Base-by-base conservation (phyloP, 2,888 invertebrate genomes). In the Reticulitermes lucifugus region DNA sequence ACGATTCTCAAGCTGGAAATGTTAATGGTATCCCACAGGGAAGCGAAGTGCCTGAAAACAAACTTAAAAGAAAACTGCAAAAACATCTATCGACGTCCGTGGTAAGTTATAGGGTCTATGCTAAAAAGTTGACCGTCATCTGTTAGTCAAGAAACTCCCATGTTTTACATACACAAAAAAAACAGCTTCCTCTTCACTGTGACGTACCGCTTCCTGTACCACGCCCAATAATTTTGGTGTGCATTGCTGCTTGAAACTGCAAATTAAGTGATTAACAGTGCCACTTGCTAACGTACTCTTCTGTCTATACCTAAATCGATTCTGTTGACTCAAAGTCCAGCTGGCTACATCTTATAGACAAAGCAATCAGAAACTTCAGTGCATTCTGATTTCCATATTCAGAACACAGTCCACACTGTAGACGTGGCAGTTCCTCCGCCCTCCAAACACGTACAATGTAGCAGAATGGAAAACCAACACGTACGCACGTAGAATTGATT, bases 401-500 rank as follows among this genome's bases (percentile, higher is more conserved):
- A 65, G 65, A 65, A 65, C 65, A 65, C 9, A 6, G n/a, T 2
- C n/a, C 9, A n/a, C 21, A 12, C 60, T 6, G 22, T 60, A 18
- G 60, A 60, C 14, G 18, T 7, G 60, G 60, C 18, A 18, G 60
- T 21, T 21, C 60, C 60, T 60, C 60, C 60, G 6, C 65, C 65
- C 25, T n/a, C 65, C 65, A 65, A 65, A 65, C 65, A 65, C 65
- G 65, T n/a, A 25, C 65, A 9, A 6, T 6, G 65, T 65, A 7
- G n/a, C n/a, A 25, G 65, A 25, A 41, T 73, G 10, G 35, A 14
- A 73, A 73, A 41, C 14, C 35, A 65, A n/a, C 73, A 14, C 73
- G 41, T 25, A 29, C 35, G 14, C 35, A 73, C 73, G 35, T 73
- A 73, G 18, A 73, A 73, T 41, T 73, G 73, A 73, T 73, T 73